A percentile compares a stretch with the other conserved stretches of the same genome.
These are phyloP conservation scores for Drosophila nr. perissopoda DNA, from an alignment of 2,888 invertebrate genomes.

Conservation along the genomic window DNA sequence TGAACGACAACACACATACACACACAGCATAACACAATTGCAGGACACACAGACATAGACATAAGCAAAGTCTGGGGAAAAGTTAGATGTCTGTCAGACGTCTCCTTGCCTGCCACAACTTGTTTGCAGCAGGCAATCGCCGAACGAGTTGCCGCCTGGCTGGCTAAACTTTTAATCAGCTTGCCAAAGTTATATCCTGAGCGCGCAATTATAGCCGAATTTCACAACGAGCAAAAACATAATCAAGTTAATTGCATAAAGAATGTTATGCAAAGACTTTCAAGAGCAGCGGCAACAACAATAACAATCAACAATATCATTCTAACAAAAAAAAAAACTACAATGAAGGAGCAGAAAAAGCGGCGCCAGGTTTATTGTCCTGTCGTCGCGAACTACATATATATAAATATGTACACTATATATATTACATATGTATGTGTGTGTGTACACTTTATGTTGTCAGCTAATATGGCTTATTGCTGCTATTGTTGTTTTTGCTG, in stretches of 20 bases:
- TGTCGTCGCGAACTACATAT: constrained; percentile 31
- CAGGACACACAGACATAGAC: constrained; percentile 10
- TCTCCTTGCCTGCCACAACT: constrained; percentile 59
- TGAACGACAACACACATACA: constrained; percentile 21
- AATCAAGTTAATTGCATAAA: constrained; percentile 78
- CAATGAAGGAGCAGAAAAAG: constrained; percentile 17
- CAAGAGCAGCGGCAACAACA: constrained; percentile 25
- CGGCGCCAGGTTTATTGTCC: constrained; percentile 76
- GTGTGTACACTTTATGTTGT: constrained; percentile 41
- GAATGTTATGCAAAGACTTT: constrained; percentile 54
- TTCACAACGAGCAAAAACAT: constrained; percentile 71
- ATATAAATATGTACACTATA: constrained; percentile 20
- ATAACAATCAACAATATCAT: constrained; percentile 15
- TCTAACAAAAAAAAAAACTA: constrained; percentile 30
- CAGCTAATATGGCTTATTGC: constrained; percentile 41
- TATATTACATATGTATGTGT: constrained; percentile 6
- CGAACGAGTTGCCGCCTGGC: constrained; percentile 47
- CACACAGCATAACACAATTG: constrained; percentile 9
- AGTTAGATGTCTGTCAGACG: constrained; percentile 71
- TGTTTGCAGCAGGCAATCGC: constrained; percentile 35
- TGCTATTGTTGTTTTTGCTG: constrained; percentile 17
- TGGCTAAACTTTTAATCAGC: constrained; percentile 72
- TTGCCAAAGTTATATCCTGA: constrained; percentile 46
- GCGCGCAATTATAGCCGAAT: constrained; percentile 67
- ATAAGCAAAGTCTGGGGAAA: constrained; percentile 63